A percentile compares a stretch with the other conserved stretches of the same genome.
These are phyloP conservation scores for Pygocentrus nattereri DNA, from an alignment of 2,797 vertebrate species.

Conservation along the genomic window DNA sequence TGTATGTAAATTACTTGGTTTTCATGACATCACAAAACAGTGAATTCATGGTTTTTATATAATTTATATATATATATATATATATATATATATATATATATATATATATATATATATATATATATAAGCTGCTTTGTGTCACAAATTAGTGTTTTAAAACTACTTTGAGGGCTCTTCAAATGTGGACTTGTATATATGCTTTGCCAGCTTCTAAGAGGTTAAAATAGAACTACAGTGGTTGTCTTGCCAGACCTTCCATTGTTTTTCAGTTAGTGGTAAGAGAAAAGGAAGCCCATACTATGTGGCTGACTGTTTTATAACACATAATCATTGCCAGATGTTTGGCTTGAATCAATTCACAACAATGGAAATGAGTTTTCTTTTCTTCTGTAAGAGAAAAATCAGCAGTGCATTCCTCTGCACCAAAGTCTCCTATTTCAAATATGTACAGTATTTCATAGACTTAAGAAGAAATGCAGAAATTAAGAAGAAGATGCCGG, in stretches of 20 bases:
- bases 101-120: constrained; percentile 4
- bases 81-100: neutral
- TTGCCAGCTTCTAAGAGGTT: constrained; percentile 57
- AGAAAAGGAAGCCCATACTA: constrained; percentile 68
- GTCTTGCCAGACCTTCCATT: constrained; percentile 65
- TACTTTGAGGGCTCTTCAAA: neutral
- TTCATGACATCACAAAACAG: neutral
- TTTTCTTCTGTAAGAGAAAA: constrained; percentile 56
- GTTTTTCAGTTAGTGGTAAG: constrained; percentile 74
- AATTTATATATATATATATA: neutral
- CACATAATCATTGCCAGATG: constrained; percentile 78
- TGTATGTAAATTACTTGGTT: neutral
- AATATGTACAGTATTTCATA: constrained; percentile 48
- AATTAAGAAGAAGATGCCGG: too few relatives aligned
- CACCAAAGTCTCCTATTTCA: constrained; percentile 48
- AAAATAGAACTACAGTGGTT: constrained; percentile 36
- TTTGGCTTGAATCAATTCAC: constrained; percentile 63
- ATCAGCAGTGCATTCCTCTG: constrained; percentile 65
- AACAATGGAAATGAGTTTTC: constrained; percentile 63
- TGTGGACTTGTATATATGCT: neutral
- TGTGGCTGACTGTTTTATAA: constrained; percentile 68
- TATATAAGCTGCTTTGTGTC: neutral
- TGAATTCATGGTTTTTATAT: neutral
- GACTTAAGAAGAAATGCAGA: neutral
- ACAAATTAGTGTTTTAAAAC: neutral